A percentile compares a stretch with the other conserved stretches of the same genome.
These are phyloP conservation scores for Pocillopora damicornis DNA, from an alignment of 64 coral and sea anemone genomes.

Conservation along the genomic window DNA sequence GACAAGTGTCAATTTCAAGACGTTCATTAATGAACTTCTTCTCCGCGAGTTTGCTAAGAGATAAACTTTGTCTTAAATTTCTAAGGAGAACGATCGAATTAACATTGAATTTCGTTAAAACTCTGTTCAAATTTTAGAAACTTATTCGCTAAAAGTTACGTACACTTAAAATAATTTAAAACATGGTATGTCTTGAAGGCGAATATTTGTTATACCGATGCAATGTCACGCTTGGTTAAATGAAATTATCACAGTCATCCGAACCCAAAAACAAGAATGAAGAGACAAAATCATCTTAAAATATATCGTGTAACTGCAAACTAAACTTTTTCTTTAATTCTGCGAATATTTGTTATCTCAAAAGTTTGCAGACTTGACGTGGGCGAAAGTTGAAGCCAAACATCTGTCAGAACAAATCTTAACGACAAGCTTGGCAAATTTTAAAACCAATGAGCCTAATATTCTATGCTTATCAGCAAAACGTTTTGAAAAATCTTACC, in stretches of 20 bases:
- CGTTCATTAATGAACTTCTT: too few relatives aligned
- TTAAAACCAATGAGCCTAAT: neutral
- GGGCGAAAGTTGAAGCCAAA: neutral
- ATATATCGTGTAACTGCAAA: neutral
- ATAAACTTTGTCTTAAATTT: too few relatives aligned
- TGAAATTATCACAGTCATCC: neutral
- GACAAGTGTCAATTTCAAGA: too few relatives aligned
- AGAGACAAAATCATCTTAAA: neutral
- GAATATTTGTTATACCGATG: neutral
- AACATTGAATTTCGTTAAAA: too few relatives aligned
- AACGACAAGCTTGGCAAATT: neutral
- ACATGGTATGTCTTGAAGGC: neutral
- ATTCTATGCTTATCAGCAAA: neutral
- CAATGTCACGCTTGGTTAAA: neutral
- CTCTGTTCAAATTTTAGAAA: neutral
- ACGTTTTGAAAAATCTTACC: slow-evolving; percentile 4
- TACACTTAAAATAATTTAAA: neutral
- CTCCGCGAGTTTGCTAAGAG: too few relatives aligned
- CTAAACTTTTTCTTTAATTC: neutral
- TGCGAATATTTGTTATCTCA: neutral
- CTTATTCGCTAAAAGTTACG: neutral
- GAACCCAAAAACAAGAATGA: neutral
- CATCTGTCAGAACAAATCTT: neutral
- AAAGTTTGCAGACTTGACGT: neutral
- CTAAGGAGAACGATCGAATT: too few relatives aligned